phyloP scores from a whole-genome alignment of 2,888 invertebrate species.

The Dendrolimus pini region DNA sequence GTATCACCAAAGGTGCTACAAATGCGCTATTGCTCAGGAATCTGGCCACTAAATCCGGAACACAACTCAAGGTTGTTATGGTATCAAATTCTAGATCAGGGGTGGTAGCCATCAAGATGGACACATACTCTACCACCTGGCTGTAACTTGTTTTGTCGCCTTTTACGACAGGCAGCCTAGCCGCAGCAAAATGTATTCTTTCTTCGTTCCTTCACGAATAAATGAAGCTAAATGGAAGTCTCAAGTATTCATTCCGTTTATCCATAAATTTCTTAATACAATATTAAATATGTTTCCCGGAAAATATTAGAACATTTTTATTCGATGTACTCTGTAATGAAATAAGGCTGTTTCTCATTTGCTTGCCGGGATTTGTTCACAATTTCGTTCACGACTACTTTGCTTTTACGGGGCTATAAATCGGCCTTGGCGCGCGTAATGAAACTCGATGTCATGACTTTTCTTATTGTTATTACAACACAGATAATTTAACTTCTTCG shows the following conservation, averaged over 20 bases:
- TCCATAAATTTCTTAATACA: neutral
- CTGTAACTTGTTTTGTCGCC: too few species aligned
- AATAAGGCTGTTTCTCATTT: constrained; percentile 44
- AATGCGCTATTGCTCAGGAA: too few species aligned
- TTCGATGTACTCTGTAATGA: constrained; percentile 36
- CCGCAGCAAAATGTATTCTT: too few species aligned
- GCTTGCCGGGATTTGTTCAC: constrained; percentile 44
- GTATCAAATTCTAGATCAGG: too few species aligned
- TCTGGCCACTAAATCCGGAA: too few species aligned
- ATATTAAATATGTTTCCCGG: neutral
- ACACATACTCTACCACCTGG: too few species aligned
- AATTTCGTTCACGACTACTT: constrained; percentile 45
- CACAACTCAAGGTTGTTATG: too few species aligned
- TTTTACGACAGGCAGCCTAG: too few species aligned
- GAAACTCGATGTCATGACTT: constrained; percentile 51
- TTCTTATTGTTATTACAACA: constrained; percentile 25
- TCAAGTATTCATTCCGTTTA: constrained; percentile 35
- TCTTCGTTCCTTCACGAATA: neutral
- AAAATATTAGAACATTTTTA: constrained; percentile 21
- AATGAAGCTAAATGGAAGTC: neutral
- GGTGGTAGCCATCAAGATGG: too few species aligned
- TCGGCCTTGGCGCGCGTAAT: constrained; percentile 48
- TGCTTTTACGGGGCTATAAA: constrained; percentile 45
- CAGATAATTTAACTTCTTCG: neutral
- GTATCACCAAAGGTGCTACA: too few species aligned